Conservation (phyloP, 2,113 vertebrate species). For the Sigmodon hispidus region DNA sequence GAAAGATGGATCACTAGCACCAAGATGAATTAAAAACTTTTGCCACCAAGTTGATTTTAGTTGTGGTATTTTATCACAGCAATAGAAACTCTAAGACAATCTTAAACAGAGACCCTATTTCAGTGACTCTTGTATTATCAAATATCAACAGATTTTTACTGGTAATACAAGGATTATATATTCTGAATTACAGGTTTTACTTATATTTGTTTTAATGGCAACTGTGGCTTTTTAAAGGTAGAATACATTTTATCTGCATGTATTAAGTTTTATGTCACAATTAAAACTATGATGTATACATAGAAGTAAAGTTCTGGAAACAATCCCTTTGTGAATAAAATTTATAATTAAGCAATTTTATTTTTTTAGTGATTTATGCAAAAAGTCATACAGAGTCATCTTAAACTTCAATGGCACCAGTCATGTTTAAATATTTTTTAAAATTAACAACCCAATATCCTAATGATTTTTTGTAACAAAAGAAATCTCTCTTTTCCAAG, state of each 20-base stretch:
- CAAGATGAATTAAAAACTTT: background rate
- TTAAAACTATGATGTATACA: background rate
- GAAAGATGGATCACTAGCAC: background rate
- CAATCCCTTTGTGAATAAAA: slow-evolving; percentile 12
- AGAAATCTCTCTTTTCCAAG: background rate
- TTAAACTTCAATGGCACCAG: slow-evolving; percentile 27
- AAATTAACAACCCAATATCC: background rate
- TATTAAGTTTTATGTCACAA: background rate
- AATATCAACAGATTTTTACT: background rate
- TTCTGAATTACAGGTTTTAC: background rate
- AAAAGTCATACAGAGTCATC: slow-evolving; percentile 60
- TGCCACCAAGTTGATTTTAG: background rate
- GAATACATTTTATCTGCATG: background rate
- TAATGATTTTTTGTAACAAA: background rate
- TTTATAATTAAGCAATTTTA: slow-evolving; percentile 7
- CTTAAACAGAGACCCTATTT: background rate
- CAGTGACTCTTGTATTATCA: background rate
- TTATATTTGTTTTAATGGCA: background rate
- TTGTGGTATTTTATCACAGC: background rate
- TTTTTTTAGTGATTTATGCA: slow-evolving; percentile 69
- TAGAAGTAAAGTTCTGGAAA: background rate
- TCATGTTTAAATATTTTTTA: slow-evolving; percentile 13
- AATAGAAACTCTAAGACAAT: background rate
- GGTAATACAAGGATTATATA: background rate
- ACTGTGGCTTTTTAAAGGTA: slow-evolving; percentile 12